These are phyloP conservation scores for Momotus momota DNA, from an alignment of 2,797 vertebrate genomes.

Conservation along the genomic window DNA sequence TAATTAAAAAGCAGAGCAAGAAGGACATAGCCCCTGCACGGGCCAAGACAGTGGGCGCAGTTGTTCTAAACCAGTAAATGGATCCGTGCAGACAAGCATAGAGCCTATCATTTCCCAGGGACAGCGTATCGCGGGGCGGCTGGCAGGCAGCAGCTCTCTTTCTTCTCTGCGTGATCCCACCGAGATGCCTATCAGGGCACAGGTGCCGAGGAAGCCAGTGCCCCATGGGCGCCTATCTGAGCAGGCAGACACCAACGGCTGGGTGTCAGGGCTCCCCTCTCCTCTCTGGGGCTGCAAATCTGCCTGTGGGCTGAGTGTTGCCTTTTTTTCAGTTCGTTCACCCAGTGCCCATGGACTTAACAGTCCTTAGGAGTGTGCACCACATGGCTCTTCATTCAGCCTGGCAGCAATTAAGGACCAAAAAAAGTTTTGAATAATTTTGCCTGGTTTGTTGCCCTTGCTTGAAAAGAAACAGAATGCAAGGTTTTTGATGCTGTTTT, in stretches of 20 bases:
- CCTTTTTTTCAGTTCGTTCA: not conserved
- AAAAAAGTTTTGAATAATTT: not conserved
- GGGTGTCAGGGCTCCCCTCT: not conserved
- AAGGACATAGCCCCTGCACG: not conserved
- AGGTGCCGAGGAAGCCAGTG: not conserved
- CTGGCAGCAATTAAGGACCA: not conserved
- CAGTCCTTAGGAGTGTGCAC: rapidly evolving
- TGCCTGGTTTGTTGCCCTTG: not conserved
- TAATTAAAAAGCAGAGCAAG: not conserved
- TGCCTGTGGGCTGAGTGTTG: rapidly evolving
- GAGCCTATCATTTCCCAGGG: not conserved
- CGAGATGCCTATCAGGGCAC: not conserved
- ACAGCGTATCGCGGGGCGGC: rapidly evolving
- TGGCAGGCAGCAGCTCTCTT: not conserved
- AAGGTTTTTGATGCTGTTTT: not conserved
- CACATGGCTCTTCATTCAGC: not conserved
- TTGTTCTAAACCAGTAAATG: not conserved
- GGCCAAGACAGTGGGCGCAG: not conserved
- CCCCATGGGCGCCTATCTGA: rapidly evolving
- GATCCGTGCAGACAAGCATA: not conserved
- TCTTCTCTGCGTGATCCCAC: not conserved
- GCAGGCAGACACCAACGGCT: not conserved
- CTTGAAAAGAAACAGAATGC: slow-evolving; percentile 42
- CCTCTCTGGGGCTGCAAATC: not conserved
- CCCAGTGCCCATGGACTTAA: rapidly evolving